Conservation (phyloP, 2,888 invertebrate species). For the Exocentrus adspersus region DNA sequence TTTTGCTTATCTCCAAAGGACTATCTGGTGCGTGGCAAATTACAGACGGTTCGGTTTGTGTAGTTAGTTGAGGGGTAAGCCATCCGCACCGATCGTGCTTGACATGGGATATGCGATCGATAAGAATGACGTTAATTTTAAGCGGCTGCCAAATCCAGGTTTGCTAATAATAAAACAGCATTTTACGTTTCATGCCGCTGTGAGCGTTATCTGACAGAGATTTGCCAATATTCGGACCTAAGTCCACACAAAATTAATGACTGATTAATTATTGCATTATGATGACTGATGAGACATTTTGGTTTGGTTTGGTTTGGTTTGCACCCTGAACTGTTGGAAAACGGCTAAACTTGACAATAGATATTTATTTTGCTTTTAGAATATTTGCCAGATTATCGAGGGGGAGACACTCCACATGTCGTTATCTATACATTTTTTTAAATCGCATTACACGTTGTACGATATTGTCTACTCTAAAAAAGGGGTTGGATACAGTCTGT, state of each 20-base stretch:
- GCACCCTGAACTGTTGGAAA: neutral
- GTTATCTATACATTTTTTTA: too few species aligned
- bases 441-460: too few species aligned
- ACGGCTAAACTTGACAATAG: neutral
- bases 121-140: conserved; percentile 9
- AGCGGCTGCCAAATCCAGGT: conserved; percentile 10
- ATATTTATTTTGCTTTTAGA: neutral
- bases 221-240: neutral
- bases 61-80: conserved; percentile 9
- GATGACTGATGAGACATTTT: too few species aligned
- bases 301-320: too few species aligned
- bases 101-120: conserved; percentile 10
- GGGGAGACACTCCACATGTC: too few species aligned
- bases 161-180: conserved; percentile 3
- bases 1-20: conserved; percentile 2
- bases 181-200: neutral
- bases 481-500: too few species aligned
- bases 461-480: too few species aligned
- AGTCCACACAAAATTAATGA: too few species aligned
- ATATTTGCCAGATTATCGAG: too few species aligned
- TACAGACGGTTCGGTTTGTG: conserved; percentile 2
- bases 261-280: too few species aligned
- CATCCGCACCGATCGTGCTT: conserved; percentile 9
- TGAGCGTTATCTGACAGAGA: neutral
- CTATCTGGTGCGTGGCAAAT: conserved; percentile 10